Conservation (phyloP, 2,797 vertebrate species). For the Mycteria americana region DNA sequence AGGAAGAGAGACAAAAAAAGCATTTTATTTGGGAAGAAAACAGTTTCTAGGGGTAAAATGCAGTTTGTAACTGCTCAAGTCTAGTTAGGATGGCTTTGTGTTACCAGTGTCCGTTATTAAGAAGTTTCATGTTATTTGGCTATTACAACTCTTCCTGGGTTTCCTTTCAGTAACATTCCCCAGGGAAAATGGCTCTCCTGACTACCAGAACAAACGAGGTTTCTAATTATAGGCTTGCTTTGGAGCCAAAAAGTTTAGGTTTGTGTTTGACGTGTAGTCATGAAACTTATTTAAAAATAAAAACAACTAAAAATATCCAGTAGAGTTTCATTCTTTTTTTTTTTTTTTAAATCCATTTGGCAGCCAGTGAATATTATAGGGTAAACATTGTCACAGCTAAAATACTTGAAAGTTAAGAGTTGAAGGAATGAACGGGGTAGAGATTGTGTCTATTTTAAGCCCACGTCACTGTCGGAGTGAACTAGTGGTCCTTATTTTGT, state of each 20-base stretch:
- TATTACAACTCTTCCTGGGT: slow-evolving; percentile 35
- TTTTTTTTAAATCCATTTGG: slow-evolving; percentile 26
- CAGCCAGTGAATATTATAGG: slow-evolving; percentile 33
- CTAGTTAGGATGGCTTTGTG: background rate
- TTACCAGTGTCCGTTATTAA: background rate
- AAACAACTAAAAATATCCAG: slow-evolving; percentile 59
- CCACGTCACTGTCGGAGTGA: background rate
- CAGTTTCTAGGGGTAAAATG: background rate
- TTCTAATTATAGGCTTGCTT: slow-evolving; percentile 60
- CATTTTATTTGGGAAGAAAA: background rate
- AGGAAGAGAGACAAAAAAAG: background rate
- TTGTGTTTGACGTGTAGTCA: slow-evolving; percentile 61
- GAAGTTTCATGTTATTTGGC: background rate
- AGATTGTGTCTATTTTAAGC: slow-evolving; percentile 37
- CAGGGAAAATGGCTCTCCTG: slow-evolving; percentile 25
- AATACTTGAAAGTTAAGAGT: slow-evolving; percentile 27
- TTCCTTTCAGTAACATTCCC: slow-evolving; percentile 48
- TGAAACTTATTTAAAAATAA: slow-evolving; percentile 49
- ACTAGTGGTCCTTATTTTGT: background rate
- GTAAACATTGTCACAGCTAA: slow-evolving; percentile 39
- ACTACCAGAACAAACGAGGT: slow-evolving; percentile 41
- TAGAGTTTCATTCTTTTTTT: slow-evolving; percentile 11
- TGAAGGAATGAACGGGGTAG: background rate
- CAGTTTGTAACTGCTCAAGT: background rate
- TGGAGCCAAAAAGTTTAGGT: slow-evolving; percentile 48